These are phyloP conservation scores for Cryptotermes secundus DNA, from an alignment of 1,140 invertebrate genomes.

Conservation along the genomic window DNA sequence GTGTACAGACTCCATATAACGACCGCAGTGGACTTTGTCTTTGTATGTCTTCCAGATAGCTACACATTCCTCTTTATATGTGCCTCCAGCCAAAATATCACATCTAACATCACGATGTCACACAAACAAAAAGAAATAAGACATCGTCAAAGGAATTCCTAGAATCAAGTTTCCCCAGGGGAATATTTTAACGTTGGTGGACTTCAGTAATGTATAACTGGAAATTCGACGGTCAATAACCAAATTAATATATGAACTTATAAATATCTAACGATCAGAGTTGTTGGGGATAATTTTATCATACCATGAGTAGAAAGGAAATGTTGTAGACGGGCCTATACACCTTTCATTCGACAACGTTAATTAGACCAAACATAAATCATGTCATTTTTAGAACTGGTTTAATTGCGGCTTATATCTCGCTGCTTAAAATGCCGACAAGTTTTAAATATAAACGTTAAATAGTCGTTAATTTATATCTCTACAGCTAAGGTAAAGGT, in stretches of 20 bases:
- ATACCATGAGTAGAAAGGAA: not conserved
- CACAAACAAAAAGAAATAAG: not conserved
- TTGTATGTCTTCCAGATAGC: not conserved
- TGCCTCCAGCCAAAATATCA: not conserved
- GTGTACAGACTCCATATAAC: not conserved
- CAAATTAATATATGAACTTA: not conserved
- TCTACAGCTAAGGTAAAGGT: too few species aligned
- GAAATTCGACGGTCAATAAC: not conserved
- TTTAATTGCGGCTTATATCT: too few species aligned
- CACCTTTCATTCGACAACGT: too few species aligned
- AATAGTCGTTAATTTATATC: too few species aligned
- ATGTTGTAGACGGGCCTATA: too few species aligned
- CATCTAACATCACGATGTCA: not conserved
- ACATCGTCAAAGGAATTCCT: conserved; percentile 2
- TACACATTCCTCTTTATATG: too few species aligned
- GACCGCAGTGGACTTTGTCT: not conserved
- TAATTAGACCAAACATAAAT: too few species aligned
- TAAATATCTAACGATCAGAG: not conserved
- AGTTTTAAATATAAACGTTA: too few species aligned
- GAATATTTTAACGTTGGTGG: not conserved
- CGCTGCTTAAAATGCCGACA: too few species aligned
- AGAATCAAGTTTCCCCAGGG: not conserved
- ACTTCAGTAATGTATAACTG: not conserved
- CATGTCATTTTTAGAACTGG: too few species aligned
- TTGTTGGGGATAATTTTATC: not conserved